These are phyloP conservation scores for Dysmachus trigonus DNA, from an alignment of 2,888 invertebrate species.

Conservation along the genomic window DNA sequence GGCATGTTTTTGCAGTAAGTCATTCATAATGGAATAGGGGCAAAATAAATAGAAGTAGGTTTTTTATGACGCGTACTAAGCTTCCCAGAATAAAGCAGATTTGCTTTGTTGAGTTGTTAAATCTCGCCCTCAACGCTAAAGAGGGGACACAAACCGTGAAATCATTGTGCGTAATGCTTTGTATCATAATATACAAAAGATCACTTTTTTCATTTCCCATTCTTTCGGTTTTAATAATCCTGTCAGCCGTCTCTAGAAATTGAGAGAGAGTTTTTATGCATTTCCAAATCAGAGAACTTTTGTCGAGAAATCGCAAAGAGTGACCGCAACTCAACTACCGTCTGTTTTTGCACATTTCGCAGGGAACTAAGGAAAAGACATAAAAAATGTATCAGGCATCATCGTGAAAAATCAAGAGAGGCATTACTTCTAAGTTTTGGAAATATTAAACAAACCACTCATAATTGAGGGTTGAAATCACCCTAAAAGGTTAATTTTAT, in stretches of 20 bases:
- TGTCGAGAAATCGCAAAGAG: neutral
- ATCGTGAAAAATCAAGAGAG: too few relatives aligned
- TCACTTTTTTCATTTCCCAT: constrained; percentile 18
- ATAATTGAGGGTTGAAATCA: too few relatives aligned
- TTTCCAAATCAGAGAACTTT: neutral
- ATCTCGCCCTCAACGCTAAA: constrained; percentile 29
- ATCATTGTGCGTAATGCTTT: constrained; percentile 27
- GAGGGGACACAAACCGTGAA: constrained; percentile 15
- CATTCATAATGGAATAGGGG: constrained; percentile 24
- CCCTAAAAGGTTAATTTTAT: too few relatives aligned
- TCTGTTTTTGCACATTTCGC: too few relatives aligned
- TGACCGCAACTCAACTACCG: too few relatives aligned
- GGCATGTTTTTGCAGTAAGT: constrained; percentile 36
- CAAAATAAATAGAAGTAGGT: constrained; percentile 39
- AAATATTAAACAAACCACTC: too few relatives aligned
- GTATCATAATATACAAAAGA: constrained; percentile 27
- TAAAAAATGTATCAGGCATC: too few relatives aligned
- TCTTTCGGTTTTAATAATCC: constrained; percentile 31
- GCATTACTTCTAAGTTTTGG: too few relatives aligned
- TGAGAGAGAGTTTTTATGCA: neutral
- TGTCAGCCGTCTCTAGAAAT: constrained; percentile 26
- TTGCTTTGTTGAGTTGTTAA: constrained; percentile 39
- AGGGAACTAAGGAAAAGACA: too few relatives aligned
- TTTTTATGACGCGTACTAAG: constrained; percentile 28
- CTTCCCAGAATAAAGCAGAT: constrained; percentile 32